These are phyloP conservation scores for Hyposmocoma kahamanoa DNA, from an alignment of 1,140 invertebrate genomes.

Conservation along the genomic window DNA sequence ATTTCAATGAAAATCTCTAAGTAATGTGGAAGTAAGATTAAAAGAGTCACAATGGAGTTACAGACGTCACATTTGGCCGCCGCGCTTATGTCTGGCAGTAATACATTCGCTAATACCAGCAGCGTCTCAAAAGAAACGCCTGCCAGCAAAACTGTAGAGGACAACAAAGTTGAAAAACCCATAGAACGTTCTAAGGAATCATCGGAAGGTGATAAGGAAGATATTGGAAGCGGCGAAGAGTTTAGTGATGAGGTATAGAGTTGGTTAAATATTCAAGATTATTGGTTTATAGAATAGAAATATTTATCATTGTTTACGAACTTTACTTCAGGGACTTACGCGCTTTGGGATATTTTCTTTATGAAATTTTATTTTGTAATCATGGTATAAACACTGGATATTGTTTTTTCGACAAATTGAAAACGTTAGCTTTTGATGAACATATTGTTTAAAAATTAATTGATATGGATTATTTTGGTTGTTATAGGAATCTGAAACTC, in stretches of 20 bases:
- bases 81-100: slow-evolving; percentile 53
- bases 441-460: no score
- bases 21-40: no score
- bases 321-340: no score
- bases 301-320: no score
- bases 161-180: slow-evolving; percentile 37
- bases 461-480: slow-evolving; percentile 5
- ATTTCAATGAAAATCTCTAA: no score
- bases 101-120: slow-evolving; percentile 21
- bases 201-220: slow-evolving; percentile 73
- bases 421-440: no score
- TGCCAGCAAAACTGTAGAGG: slow-evolving; percentile 23
- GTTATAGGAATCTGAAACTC: slow-evolving; percentile 71
- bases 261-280: no score
- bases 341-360: no score
- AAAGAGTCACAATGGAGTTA: slow-evolving; percentile 39
- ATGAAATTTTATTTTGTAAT: no score
- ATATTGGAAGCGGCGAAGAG: slow-evolving; percentile 73
- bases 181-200: slow-evolving; percentile 32
- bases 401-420: no score
- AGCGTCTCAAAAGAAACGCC: slow-evolving; percentile 11
- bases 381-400: no score
- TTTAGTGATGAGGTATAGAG: slow-evolving; percentile 76
- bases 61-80: slow-evolving; percentile 67
- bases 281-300: no score